These are phyloP conservation scores for Limanda limanda DNA, from an alignment of 2,113 vertebrate genomes.

Conservation along the genomic window DNA sequence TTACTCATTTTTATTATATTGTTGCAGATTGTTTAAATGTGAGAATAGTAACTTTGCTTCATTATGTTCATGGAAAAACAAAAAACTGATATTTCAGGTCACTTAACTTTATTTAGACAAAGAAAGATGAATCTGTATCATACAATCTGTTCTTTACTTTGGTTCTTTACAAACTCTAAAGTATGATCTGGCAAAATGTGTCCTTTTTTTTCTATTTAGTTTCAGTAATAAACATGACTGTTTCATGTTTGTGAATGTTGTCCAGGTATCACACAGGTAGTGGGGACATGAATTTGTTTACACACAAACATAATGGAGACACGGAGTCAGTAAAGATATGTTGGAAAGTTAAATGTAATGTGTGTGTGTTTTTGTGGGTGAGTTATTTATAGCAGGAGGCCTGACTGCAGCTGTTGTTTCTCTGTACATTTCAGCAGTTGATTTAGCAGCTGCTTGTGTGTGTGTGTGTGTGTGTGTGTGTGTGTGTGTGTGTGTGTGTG, in stretches of 20 bases:
- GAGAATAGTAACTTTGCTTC: neutral
- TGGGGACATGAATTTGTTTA: neutral
- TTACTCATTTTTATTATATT: neutral
- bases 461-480: neutral
- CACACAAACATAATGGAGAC: neutral
- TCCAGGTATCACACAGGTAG: neutral
- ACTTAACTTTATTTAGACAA: neutral
- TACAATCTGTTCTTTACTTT: neutral
- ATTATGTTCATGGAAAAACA: neutral
- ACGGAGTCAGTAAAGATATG: too few species aligned
- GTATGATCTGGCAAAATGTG: too few species aligned
- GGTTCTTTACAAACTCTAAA: neutral
- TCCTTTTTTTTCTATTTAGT: too few species aligned
- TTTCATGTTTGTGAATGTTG: neutral
- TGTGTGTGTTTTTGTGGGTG: neutral
- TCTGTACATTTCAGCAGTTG: constrained; percentile 1
- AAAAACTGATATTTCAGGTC: neutral
- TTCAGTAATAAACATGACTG: too few species aligned
- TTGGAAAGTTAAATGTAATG: too few species aligned
- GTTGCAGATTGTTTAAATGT: neutral
- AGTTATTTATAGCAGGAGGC: constrained; percentile 59
- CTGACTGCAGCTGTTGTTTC: constrained; percentile 55
- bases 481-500: constrained; percentile 9
- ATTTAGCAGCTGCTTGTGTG: constrained; percentile 1
- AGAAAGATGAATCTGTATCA: neutral